Evolutionary conservation across 2,113 vertebrate species (phyloP), one percentile per base, ranked within the genome.

Genomic region (Oreocharis arfaki): DNA sequence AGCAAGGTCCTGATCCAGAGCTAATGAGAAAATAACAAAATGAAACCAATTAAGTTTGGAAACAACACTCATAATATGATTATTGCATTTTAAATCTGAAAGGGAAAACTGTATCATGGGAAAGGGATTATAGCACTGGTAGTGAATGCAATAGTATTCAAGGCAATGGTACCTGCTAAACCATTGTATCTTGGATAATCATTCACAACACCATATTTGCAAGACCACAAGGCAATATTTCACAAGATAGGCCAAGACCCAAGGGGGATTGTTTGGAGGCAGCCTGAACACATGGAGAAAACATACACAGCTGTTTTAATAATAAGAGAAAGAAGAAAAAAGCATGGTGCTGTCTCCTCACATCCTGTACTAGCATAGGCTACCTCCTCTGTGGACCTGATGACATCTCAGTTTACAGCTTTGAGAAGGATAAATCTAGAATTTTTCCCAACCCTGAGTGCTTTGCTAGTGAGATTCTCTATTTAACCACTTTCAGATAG

Each of bases 1-100:
- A 91, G 41, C 63, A 90, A 86, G 77, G 81, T 93, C 76, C 52
- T 39, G 60, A 94, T 87, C 60, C 71, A 83, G 37, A 89, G 50
- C 32, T 89, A 84, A 89, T 75, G 59, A 77, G 44, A 69, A 83
- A 55, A 18, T 63, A 84, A 92, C 56, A 56, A 60, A 85, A 89
- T 87, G 74, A 71, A 90, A 86, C 13, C 60, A 73, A 44, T 86
- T 73, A 76, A 50, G 22, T 55, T 33, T 95, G 41, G 37, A 86
- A 95, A 77, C 57, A 84, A 84, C 61, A 80, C 26, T 84, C 50
- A 80, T 57, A 89, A 86, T 69, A 59, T 16, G n/a, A 84, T 90
- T 86, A 70, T 46, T 61, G 28, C 20, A 65, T 70, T 90, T 90
- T 57, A 77, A 95, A 77, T n/a, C 32, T 21, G 22, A 81, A 83